Evolutionary conservation across 2,113 vertebrate genomes (phyloP), one percentile per base, ranked within the genome.

Genomic region (Strigops habroptila): DNA sequence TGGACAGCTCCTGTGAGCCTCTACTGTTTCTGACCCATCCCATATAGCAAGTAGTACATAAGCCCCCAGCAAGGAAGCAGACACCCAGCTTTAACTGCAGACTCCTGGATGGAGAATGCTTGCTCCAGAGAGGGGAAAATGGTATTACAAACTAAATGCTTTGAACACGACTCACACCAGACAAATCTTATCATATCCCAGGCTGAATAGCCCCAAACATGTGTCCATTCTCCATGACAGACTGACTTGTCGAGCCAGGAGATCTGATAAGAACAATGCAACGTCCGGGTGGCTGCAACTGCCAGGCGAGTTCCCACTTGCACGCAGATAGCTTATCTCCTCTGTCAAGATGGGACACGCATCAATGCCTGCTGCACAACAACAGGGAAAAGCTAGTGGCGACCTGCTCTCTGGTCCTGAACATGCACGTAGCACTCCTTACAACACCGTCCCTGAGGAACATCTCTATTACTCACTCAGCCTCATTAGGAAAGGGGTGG

Each of bases 301-400:
- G 86, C 86, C 82, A 95, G 77, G 79, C 69, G 31, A 93, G 90
- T 87, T 92, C 68, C 88, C 80, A 87, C 85, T 55, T 16, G 33
- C 30, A 69, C 0, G 0, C 2, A 94, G 59, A 81, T 52, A 94
- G 49, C 74, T 95, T 93, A 96, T 96, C 93, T 89, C 86, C 82
- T 59, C 79, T 95, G 90, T 94, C 96, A 96, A 81, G 92, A 94
- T 52, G 57, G 82, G 76, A 95, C 88, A 95, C 1, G 91, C 55
- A 81, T 84, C 68, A 39, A 60, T 1, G 3, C 87, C 84, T 91
- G 82, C 92, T 41, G 68, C 75, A 80, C 49, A 95, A 88, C n/a
- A 93, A 79, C 57, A 81, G 41, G 52, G 73, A 76, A 68, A 79
- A 93, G 90, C 91, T 37, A 86, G 90, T 91, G 75, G 70, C 79